These are phyloP conservation scores for Psix sp. DNA, from an alignment of 1,140 invertebrate genomes.

Conservation along the genomic window DNA sequence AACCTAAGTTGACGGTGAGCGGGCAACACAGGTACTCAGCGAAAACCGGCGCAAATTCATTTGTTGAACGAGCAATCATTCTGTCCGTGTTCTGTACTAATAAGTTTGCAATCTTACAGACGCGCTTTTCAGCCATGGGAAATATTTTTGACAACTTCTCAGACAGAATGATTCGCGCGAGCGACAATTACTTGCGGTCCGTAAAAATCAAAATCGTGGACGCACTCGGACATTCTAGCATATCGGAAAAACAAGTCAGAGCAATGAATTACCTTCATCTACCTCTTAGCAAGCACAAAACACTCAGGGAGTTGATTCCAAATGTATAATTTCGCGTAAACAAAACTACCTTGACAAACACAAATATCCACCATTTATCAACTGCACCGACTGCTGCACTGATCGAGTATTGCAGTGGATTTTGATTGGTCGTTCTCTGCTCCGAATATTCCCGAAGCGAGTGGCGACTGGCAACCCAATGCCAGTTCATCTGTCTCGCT, in stretches of 20 bases:
- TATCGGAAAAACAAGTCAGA: constrained; percentile 8
- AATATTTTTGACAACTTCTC: constrained; percentile 47
- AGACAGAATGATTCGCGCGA: constrained; percentile 32
- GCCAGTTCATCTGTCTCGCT: background rate
- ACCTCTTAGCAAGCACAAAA: constrained; percentile 74
- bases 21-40: constrained; percentile 8
- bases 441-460: constrained; percentile 61
- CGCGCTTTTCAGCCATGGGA: too few species aligned
- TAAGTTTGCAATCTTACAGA: too few species aligned
- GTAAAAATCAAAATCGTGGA: constrained; percentile 10
- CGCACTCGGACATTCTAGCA: constrained; percentile 2
- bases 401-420: constrained; percentile 51
- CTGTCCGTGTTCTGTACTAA: too few species aligned
- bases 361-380: constrained; percentile 74
- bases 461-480: constrained; percentile 9
- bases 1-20: constrained; percentile 47
- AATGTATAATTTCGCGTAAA: constrained; percentile 76
- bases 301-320: constrained; percentile 67
- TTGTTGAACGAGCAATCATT: background rate
- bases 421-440: constrained; percentile 58
- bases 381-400: constrained; percentile 67
- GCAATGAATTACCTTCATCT: constrained; percentile 76
- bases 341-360: constrained; percentile 77
- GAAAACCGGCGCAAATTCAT: background rate
- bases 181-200: constrained; percentile 48